These are phyloP conservation scores for Dendrolimus kikuchii DNA, from an alignment of 1,140 invertebrate species.

Conservation along the genomic window DNA sequence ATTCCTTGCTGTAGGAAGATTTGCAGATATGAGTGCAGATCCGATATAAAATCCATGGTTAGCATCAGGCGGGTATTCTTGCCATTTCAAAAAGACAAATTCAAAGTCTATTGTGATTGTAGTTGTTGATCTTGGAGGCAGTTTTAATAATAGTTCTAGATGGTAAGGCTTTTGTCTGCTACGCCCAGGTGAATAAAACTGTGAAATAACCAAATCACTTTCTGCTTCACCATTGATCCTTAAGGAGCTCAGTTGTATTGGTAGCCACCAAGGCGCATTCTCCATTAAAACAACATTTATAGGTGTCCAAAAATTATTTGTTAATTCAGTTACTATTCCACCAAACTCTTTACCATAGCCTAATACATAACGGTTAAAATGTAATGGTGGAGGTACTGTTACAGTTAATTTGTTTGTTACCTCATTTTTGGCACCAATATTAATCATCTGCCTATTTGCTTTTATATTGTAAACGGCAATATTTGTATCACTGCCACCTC, in stretches of 20 bases:
- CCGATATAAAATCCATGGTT: constrained; percentile 98
- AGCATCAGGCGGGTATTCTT: constrained; percentile 98
- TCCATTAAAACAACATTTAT: constrained; percentile 82
- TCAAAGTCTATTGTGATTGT: constrained; percentile 93
- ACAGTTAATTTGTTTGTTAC: constrained; percentile 54
- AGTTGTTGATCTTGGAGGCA: constrained; percentile 87
- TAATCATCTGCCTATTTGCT: constrained; percentile 75
- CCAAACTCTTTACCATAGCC: constrained; percentile 92
- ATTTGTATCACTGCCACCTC: constrained; percentile 78
- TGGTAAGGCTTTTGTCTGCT: constrained; percentile 89
- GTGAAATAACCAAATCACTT: constrained; percentile 76
- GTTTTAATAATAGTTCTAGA: constrained; percentile 87
- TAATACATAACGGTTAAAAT: constrained; percentile 86
- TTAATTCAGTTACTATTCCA: constrained; percentile 85
- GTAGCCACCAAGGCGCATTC: constrained; percentile 95
- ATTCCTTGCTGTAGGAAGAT: constrained; percentile 84
- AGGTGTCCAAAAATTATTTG: constrained; percentile 82
- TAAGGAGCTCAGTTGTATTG: constrained; percentile 93
- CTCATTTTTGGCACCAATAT: constrained; percentile 75
- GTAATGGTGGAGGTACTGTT: constrained; percentile 77
- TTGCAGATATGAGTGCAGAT: constrained; percentile 85
- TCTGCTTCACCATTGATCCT: constrained; percentile 76
- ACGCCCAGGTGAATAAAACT: constrained; percentile 84
- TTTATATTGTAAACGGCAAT: constrained; percentile 81
- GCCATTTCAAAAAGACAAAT: constrained; percentile 97